These are phyloP conservation scores for Sceliomorpha sp. DNA, from an alignment of 2,888 invertebrate genomes.

Conservation along the genomic window DNA sequence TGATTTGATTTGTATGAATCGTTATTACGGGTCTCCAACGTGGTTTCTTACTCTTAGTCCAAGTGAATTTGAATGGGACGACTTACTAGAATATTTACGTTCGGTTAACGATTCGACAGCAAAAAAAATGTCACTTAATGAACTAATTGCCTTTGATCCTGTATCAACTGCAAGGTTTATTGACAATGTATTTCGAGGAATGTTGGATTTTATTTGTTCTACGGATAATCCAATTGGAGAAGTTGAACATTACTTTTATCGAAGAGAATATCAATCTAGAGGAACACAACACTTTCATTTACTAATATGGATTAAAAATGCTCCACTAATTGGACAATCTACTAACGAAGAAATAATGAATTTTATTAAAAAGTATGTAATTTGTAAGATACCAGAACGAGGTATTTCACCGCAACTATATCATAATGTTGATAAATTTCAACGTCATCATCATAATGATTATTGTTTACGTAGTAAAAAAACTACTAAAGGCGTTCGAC, in stretches of 20 bases:
- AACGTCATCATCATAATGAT: slow-evolving; percentile 64
- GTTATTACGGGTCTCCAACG: slow-evolving; percentile 61
- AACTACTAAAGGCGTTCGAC: slow-evolving; percentile 41
- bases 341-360: slow-evolving; percentile 57
- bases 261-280: slow-evolving; percentile 61
- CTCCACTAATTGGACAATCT: slow-evolving; percentile 58
- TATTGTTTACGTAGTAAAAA: slow-evolving; percentile 59
- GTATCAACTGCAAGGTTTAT: slow-evolving; percentile 66
- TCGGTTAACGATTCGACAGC: slow-evolving; percentile 59
- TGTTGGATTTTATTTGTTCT: slow-evolving; percentile 62
- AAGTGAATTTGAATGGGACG: slow-evolving; percentile 61
- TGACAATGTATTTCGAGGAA: slow-evolving; percentile 64
- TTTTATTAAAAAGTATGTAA: slow-evolving; percentile 62
- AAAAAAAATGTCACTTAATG: slow-evolving; percentile 45
- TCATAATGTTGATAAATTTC: slow-evolving; percentile 61
- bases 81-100: slow-evolving; percentile 62
- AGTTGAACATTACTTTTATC: slow-evolving; percentile 58
- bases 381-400: slow-evolving; percentile 60
- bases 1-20: slow-evolving; percentile 57
- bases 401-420: slow-evolving; percentile 58
- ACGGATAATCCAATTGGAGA: slow-evolving; percentile 54
- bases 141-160: slow-evolving; percentile 69
- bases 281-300: slow-evolving; percentile 61
- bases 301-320: slow-evolving; percentile 67
- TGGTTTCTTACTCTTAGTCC: slow-evolving; percentile 64